Evolutionary conservation across 2,888 invertebrate genomes (phyloP), one percentile per base, ranked within the genome.

Genomic region (Drosophila nr. perissopoda): DNA sequence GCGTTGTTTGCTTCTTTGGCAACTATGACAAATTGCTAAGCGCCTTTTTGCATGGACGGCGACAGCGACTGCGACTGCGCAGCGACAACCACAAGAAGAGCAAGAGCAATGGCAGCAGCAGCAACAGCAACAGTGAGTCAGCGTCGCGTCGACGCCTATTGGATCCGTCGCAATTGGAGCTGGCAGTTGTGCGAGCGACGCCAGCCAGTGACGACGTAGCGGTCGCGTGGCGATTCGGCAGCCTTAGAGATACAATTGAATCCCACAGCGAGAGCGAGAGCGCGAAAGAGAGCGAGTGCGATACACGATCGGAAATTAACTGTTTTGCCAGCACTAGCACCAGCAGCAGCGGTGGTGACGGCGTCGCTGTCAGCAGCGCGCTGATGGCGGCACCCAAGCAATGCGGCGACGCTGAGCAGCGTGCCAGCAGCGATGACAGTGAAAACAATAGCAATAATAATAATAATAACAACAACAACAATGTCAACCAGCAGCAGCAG

Each of bases 181-280:
- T 61, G 76, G 29, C 86, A 83, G 76, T 84, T 81, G 75, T 83
- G 71, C 76, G 69, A 75, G 74, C 75, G 75, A 72, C 70, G 77
- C 60, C 82, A 74, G 61, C 75, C 78, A 84, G 84, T 79, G 77
- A 85, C 79, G 83, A 85, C 85, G 85, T 80, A 70, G 71, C 67
- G 71, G 61, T 70, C 80, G 71, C 71, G 69, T 68, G 61, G 70
- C 69, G 73, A 53, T 53, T 66, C 65, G 71, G 42, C 18, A 72
- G 71, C 74, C 62, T 61, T 64, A 79, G 63, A 52, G 29, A 60
- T 34, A 21, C 58, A 29, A 49, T 58, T 36, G 49, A 61, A 33
- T 1, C 25, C 4, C 27, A 18, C 27, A 56, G 51, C 58, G 53
- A 11, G 52, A 51, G 38, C 61, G 48, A 11, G 54, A 65, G 21